Conservation (phyloP, 2,797 vertebrate genomes). For the Sphenopsis melanotis region DNA sequence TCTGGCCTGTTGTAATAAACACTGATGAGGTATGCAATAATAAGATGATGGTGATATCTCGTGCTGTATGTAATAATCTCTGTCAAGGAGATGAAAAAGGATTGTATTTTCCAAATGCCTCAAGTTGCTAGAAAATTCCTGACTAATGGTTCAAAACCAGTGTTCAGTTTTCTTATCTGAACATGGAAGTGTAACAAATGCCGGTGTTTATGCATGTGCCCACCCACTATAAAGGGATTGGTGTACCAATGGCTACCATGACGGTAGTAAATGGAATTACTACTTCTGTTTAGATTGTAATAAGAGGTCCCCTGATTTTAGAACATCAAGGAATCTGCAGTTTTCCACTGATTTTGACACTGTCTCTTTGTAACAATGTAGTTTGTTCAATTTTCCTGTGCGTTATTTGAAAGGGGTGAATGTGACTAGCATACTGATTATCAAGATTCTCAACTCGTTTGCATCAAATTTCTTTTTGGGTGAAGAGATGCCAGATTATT, state of each 20-base stretch:
- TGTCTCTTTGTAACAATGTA: background rate
- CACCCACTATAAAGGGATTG: background rate
- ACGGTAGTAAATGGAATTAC: background rate
- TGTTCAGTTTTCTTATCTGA: background rate
- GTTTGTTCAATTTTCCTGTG: background rate
- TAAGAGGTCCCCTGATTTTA: background rate
- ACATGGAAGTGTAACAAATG: background rate
- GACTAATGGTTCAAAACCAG: background rate
- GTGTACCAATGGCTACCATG: background rate
- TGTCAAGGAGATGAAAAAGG: background rate
- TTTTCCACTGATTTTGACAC: slow-evolving; percentile 7
- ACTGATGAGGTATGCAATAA: background rate
- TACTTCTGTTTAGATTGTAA: background rate
- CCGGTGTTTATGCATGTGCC: background rate
- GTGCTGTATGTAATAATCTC: background rate
- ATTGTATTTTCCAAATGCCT: background rate
- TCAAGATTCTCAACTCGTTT: background rate
- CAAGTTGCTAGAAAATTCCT: background rate
- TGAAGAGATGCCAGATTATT: background rate
- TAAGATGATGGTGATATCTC: background rate
- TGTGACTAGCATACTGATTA: background rate
- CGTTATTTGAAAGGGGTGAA: background rate
- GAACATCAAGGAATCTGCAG: background rate
- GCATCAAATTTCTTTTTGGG: background rate
- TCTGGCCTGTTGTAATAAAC: background rate